A percentile compares a stretch with the other conserved stretches of the same genome.
These are phyloP conservation scores for Cynocephalus volans DNA, from an alignment of 2,113 vertebrate species.

Conservation along the genomic window DNA sequence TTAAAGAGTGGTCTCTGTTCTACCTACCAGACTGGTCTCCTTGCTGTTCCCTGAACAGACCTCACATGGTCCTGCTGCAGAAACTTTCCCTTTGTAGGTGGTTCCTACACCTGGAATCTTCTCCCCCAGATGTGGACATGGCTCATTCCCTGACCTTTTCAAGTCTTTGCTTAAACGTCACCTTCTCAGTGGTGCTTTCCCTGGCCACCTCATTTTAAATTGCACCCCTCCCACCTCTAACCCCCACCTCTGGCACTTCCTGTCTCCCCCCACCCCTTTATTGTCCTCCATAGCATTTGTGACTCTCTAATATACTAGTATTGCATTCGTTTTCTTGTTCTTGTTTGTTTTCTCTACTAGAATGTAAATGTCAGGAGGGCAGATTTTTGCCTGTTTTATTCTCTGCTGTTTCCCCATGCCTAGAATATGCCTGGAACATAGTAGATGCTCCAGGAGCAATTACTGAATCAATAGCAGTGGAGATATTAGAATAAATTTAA, in stretches of 20 bases:
- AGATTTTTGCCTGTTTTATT: background rate
- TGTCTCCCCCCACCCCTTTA: background rate
- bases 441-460: background rate
- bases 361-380: background rate
- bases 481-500: background rate
- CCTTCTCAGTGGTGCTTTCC: background rate
- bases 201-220: background rate
- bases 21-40: background rate
- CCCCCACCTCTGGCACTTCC: background rate
- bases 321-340: background rate
- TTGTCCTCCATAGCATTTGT: background rate
- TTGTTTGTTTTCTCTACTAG: background rate
- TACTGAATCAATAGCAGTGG: background rate
- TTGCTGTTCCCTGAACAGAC: background rate
- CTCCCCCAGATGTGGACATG: background rate
- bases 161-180: background rate
- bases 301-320: background rate
- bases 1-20: background rate
- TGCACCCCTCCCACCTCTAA: background rate
- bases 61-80: background rate
- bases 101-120: background rate
- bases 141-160: background rate
- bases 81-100: background rate
- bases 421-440: background rate
- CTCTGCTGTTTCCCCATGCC: background rate